A percentile compares a stretch with the other conserved stretches of the same genome.
Evolutionary conservation across 92 coral and sea anemone genomes (phyloP).

Genomic region (Porites lobata): DNA sequence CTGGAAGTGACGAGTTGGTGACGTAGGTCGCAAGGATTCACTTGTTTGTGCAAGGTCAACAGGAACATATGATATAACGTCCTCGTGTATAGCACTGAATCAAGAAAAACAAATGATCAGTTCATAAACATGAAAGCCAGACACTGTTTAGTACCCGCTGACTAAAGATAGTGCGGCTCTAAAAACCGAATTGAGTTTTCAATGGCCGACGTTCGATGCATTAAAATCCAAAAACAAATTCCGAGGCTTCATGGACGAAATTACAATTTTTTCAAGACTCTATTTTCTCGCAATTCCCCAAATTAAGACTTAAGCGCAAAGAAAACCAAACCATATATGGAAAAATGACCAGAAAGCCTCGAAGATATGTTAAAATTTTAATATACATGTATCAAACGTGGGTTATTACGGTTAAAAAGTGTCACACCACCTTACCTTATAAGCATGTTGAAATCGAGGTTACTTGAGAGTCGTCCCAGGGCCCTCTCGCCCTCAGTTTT

Average conservation of each 20-base stretch:
- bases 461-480: constrained; percentile 87
- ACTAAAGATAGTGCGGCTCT: too few relatives aligned
- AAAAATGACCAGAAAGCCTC: too few relatives aligned
- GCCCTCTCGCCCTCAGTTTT: constrained; percentile 94
- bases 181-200: too few relatives aligned
- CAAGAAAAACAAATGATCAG: not conserved
- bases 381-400: too few relatives aligned
- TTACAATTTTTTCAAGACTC: too few relatives aligned
- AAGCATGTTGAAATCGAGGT: constrained; percentile 91
- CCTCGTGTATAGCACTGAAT: constrained; percentile 66
- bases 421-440: constrained; percentile 69
- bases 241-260: too few relatives aligned
- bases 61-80: constrained; percentile 88
- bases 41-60: constrained; percentile 51
- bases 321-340: too few relatives aligned
- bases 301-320: too few relatives aligned
- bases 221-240: too few relatives aligned
- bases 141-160: not conserved
- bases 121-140: not conserved
- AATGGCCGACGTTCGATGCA: too few relatives aligned
- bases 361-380: too few relatives aligned
- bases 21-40: constrained; percentile 40
- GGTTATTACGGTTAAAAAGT: not conserved
- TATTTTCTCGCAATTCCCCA: too few relatives aligned
- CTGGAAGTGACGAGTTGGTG: constrained; percentile 31